Conservation (phyloP, 2,888 invertebrate genomes). For the Eugnorisma glareosa region DNA sequence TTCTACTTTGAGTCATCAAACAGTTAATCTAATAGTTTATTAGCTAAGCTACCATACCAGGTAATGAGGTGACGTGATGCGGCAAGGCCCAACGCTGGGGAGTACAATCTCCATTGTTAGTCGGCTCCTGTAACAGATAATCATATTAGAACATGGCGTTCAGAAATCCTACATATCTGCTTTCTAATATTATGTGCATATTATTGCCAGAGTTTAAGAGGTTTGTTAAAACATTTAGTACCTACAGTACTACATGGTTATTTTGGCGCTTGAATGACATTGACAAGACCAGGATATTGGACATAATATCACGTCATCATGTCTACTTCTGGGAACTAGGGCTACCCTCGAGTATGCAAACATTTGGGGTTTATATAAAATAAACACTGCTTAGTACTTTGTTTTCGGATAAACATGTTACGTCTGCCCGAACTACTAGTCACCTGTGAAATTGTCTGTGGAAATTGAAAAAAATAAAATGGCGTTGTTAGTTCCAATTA, state of each 20-base stretch:
- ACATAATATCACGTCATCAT: no score
- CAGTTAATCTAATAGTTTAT: not conserved
- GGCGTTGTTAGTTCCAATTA: not conserved
- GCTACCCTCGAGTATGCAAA: slow-evolving; percentile 17
- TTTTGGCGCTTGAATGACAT: not conserved
- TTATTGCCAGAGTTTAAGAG: slow-evolving; percentile 29
- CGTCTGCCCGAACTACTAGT: slow-evolving; percentile 4
- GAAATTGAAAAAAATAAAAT: not conserved
- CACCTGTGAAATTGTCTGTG: not conserved
- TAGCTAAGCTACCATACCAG: slow-evolving; percentile 82
- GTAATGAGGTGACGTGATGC: slow-evolving; percentile 91
- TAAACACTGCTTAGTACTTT: slow-evolving; percentile 34
- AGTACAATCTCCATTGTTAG: slow-evolving; percentile 80
- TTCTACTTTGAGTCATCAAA: not conserved
- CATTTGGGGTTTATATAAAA: slow-evolving; percentile 28
- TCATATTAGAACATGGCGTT: slow-evolving; percentile 4
- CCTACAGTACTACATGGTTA: not conserved
- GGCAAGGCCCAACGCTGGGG: slow-evolving; percentile 90
- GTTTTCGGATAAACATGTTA: slow-evolving; percentile 39
- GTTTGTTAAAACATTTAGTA: not conserved
- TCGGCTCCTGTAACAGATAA: slow-evolving; percentile 80
- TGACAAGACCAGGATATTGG: not conserved
- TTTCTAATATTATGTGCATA: slow-evolving; percentile 45
- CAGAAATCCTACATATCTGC: not conserved
- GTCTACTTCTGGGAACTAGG: slow-evolving; percentile 21